A percentile compares a stretch with the other conserved stretches of the same genome.
These are phyloP conservation scores for Spea hammondii DNA, from an alignment of 2,797 vertebrate species.

Conservation along the genomic window DNA sequence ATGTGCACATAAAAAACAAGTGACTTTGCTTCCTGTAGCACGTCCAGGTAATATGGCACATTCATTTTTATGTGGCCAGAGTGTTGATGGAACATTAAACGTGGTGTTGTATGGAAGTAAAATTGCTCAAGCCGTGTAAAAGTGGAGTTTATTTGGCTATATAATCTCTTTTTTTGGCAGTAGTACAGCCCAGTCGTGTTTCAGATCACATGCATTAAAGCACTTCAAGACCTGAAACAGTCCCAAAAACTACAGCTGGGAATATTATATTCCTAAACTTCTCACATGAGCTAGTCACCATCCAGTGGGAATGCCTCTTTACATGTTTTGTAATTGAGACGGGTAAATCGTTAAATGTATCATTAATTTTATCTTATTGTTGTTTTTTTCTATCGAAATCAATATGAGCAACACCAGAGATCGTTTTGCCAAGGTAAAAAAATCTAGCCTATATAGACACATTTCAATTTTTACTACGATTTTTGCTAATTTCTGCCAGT, in stretches of 20 bases:
- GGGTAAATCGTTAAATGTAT: too few species aligned
- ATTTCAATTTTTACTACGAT: too few species aligned
- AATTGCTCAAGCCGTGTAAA: conserved; percentile 51
- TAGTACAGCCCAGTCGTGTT: conserved; percentile 31
- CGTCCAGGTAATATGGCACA: conserved; percentile 41
- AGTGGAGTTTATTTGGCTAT: conserved; percentile 50
- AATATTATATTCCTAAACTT: conserved; percentile 27
- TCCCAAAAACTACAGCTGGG: conserved; percentile 45
- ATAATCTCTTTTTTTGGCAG: conserved; percentile 51
- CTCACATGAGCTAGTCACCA: conserved; percentile 9
- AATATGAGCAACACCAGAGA: too few species aligned
- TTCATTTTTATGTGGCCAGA: conserved; percentile 48
- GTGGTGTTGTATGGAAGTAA: conserved; percentile 45
- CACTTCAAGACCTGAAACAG: conserved; percentile 30
- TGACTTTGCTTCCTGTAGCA: conserved; percentile 36
- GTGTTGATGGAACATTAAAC: conserved; percentile 51
- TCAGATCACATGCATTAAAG: conserved; percentile 48
- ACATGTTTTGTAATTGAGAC: too few species aligned
- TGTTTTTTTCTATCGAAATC: too few species aligned
- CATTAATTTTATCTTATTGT: too few species aligned
- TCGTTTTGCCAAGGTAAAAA: too few species aligned
- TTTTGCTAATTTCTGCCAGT: too few species aligned
- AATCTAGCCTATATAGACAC: too few species aligned
- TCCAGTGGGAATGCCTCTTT: background rate
- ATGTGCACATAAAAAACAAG: conserved; percentile 22